A percentile compares a stretch with the other conserved stretches of the same genome.
These are phyloP conservation scores for Philypnodon macrostomus DNA, from an alignment of 2,797 vertebrate species.

Conservation along the genomic window DNA sequence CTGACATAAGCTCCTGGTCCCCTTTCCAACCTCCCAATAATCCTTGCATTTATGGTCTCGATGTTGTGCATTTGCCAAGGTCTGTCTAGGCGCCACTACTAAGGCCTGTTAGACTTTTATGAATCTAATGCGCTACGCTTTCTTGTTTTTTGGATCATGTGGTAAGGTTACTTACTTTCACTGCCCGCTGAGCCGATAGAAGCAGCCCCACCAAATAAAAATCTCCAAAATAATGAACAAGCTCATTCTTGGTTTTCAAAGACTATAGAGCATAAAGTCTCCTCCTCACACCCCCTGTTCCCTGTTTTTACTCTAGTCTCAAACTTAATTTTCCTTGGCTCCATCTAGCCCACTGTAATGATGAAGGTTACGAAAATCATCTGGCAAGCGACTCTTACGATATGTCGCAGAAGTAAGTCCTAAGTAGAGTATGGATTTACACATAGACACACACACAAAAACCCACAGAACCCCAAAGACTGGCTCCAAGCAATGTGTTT, in stretches of 20 bases:
- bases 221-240: conserved; percentile 59
- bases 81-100: conserved; percentile 44
- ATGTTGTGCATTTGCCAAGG: conserved; percentile 24
- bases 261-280: conserved; percentile 22
- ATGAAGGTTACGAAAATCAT: conserved; percentile 63
- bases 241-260: conserved; percentile 61
- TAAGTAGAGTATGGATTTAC: conserved; percentile 31
- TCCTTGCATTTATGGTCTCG: conserved; percentile 16
- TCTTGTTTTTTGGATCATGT: conserved; percentile 46
- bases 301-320: conserved; percentile 36
- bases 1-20: conserved; percentile 26
- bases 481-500: conserved; percentile 66
- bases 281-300: conserved; percentile 14
- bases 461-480: conserved; percentile 21
- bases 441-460: conserved; percentile 28
- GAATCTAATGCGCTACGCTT: conserved; percentile 64
- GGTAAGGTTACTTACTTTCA: conserved; percentile 45
- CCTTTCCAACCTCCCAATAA: conserved; percentile 27
- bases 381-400: conserved; percentile 59
- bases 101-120: conserved; percentile 51
- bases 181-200: conserved; percentile 57
- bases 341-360: conserved; percentile 54
- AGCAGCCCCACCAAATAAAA: conserved; percentile 62
- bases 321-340: conserved; percentile 64
- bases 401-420: conserved; percentile 55